Evolutionary conservation across 2,888 invertebrate species (phyloP).

Genomic region (Megastigmus dorsalis): DNA sequence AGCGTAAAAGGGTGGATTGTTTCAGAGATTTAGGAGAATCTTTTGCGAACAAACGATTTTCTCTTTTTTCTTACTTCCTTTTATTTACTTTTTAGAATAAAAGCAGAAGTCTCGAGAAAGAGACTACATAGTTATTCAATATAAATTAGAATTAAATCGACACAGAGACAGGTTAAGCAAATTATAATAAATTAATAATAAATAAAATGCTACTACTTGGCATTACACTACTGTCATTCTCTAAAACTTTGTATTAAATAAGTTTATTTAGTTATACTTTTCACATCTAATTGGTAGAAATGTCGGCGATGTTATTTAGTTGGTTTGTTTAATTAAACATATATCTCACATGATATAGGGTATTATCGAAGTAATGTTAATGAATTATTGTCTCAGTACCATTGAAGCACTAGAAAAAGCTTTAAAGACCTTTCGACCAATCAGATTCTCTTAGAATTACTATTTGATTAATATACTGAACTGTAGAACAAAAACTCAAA

Average conservation of each 20-base stretch:
- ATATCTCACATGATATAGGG: no score
- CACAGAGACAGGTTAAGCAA: slow-evolving; percentile 58
- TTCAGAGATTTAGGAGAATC: neutral
- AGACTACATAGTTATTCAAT: slow-evolving; percentile 35
- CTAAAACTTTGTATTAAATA: slow-evolving; percentile 51
- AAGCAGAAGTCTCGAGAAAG: slow-evolving; percentile 35
- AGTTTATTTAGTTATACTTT: slow-evolving; percentile 32
- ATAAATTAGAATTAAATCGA: slow-evolving; percentile 47
- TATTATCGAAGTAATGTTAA: slow-evolving; percentile 14
- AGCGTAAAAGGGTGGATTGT: slow-evolving; percentile 6
- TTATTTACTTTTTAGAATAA: slow-evolving; percentile 14
- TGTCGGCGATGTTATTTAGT: no score
- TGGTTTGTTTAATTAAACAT: neutral
- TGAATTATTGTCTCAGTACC: slow-evolving; percentile 27
- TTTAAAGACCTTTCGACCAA: slow-evolving; percentile 40
- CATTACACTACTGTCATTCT: slow-evolving; percentile 61
- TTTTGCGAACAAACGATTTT: slow-evolving; percentile 46
- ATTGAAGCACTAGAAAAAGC: neutral
- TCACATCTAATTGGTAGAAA: slow-evolving; percentile 40
- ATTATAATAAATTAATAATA: slow-evolving; percentile 53
- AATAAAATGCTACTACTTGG: slow-evolving; percentile 58
- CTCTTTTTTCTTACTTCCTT: slow-evolving; percentile 2
- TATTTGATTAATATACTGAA: slow-evolving; percentile 38
- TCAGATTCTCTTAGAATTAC: slow-evolving; percentile 20
- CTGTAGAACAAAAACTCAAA: slow-evolving; percentile 43